A percentile compares a stretch with the other conserved stretches of the same genome.
Conservation (phyloP, 2,888 invertebrate species). For the Monochamus alternatus region DNA sequence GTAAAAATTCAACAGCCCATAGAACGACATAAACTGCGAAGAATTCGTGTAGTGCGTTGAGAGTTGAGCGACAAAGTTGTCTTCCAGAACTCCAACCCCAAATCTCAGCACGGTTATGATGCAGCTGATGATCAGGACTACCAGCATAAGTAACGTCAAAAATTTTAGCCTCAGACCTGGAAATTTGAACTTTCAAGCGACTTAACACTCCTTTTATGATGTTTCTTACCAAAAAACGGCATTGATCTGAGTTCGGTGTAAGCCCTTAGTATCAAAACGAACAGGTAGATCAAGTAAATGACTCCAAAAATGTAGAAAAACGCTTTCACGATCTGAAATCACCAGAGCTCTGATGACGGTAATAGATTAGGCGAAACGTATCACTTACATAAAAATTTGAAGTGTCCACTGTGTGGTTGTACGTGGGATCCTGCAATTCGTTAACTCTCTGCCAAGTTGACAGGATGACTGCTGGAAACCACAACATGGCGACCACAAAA, state of each 20-base stretch:
- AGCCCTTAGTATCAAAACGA: constrained; percentile 88
- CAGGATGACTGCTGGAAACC: constrained; percentile 89
- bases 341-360: not conserved
- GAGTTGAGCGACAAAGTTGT: constrained; percentile 93
- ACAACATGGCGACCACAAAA: constrained; percentile 87
- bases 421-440: constrained; percentile 92
- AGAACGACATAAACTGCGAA: constrained; percentile 96
- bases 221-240: constrained; percentile 94
- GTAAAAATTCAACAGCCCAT: constrained; percentile 94
- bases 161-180: constrained; percentile 94
- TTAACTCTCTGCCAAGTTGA: constrained; percentile 94
- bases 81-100: constrained; percentile 92
- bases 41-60: constrained; percentile 92
- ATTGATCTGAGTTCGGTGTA: constrained; percentile 96
- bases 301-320: constrained; percentile 91
- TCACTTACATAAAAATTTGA: constrained; percentile 85
- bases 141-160: constrained; percentile 87
- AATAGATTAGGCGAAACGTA: not conserved
- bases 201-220: not conserved
- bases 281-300: constrained; percentile 89
- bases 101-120: constrained; percentile 87
- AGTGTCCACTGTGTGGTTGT: constrained; percentile 89
- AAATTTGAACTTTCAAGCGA: constrained; percentile 58
- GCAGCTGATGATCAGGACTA: constrained; percentile 84
- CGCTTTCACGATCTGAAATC: constrained; percentile 87